Evolutionary conservation across 2,888 invertebrate species (phyloP).

Genomic region (Stramonita haemastoma): DNA sequence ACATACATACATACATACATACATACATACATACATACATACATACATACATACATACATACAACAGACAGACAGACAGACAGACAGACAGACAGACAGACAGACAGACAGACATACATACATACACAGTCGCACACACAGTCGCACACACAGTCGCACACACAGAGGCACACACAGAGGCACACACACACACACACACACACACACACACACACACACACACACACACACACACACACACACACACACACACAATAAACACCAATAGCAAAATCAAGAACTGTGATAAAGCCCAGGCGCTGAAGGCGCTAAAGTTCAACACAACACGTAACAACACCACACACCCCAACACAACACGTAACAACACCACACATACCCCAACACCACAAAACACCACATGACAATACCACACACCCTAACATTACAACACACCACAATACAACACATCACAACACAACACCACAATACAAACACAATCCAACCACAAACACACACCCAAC

Average conservation of each 20-base stretch:
- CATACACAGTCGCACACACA: too few relatives aligned
- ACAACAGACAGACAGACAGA: neutral
- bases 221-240: too few relatives aligned
- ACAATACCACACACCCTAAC: neutral
- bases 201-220: too few relatives aligned
- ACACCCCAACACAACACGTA: neutral
- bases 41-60: too few relatives aligned
- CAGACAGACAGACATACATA: conserved; percentile 30
- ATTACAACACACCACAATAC: neutral
- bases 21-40: too few relatives aligned
- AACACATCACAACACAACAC: too few relatives aligned
- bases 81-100: neutral
- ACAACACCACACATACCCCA: neutral
- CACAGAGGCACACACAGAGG: neutral
- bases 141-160: neutral
- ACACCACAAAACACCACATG: neutral
- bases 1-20: neutral
- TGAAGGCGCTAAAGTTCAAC: too few relatives aligned
- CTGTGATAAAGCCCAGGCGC: too few relatives aligned
- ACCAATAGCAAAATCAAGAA: neutral
- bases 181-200: too few relatives aligned
- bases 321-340: neutral
- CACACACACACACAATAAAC: neutral
- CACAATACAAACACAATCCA: too few relatives aligned
- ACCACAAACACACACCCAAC: too few relatives aligned